Conservation (phyloP, 2,888 invertebrate species). For the Drosophila pegasa region DNA sequence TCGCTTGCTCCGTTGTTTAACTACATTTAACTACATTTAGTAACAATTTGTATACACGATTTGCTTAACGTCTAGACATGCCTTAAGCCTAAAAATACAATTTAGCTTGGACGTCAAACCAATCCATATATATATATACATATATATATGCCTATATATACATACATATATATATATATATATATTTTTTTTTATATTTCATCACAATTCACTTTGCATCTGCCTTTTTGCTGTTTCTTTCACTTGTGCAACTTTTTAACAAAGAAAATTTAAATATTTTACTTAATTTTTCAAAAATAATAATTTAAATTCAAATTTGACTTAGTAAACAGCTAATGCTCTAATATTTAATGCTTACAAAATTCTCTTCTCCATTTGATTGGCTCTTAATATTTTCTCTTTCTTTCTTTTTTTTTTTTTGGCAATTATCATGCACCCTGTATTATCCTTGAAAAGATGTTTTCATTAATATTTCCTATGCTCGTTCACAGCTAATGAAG, state of each 20-base stretch:
- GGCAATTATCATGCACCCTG: slow-evolving; percentile 67
- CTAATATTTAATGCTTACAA: slow-evolving; percentile 30
- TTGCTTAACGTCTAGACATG: slow-evolving; percentile 40
- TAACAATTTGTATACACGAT: slow-evolving; percentile 53
- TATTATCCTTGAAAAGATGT: slow-evolving; percentile 60
- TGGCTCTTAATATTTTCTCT: slow-evolving; percentile 22
- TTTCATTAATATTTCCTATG: background rate
- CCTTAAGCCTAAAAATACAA: slow-evolving; percentile 36
- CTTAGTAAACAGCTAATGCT: slow-evolving; percentile 21
- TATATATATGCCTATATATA: background rate
- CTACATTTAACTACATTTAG: slow-evolving; percentile 64
- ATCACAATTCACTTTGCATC: slow-evolving; percentile 85
- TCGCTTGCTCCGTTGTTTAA: slow-evolving; percentile 30
- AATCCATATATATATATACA: background rate
- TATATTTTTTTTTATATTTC: slow-evolving; percentile 51
- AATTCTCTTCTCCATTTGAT: slow-evolving; percentile 35
- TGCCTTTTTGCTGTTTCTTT: slow-evolving; percentile 47
- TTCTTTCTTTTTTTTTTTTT: slow-evolving; percentile 29
- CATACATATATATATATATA: background rate
- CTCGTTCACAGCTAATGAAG: background rate
- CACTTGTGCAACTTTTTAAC: slow-evolving; percentile 4
- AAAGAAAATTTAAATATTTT: background rate
- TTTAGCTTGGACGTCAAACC: slow-evolving; percentile 8
- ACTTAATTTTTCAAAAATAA: slow-evolving; percentile 1
- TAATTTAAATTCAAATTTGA: slow-evolving; percentile 17